Conservation (phyloP, 1,140 invertebrate species). For the Aphelinus atriplicis region DNA sequence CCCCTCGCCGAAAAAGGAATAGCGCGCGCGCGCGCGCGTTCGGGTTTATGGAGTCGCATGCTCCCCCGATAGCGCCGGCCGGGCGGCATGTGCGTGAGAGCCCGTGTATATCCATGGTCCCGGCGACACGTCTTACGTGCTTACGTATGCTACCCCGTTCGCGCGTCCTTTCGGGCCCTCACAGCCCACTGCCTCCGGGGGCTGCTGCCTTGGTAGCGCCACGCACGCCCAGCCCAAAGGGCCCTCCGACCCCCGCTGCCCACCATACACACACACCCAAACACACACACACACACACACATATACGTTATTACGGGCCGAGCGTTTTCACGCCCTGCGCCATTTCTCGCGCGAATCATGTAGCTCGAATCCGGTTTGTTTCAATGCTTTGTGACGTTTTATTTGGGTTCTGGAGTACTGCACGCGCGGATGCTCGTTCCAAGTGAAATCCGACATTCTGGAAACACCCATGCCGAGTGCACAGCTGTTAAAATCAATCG, state of each 20-base stretch:
- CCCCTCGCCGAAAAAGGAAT: constrained; percentile 51
- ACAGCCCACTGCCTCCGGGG: constrained; percentile 54
- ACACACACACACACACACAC: not conserved
- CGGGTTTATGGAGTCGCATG: constrained; percentile 41
- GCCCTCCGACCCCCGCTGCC: constrained; percentile 50
- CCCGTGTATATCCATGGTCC: constrained; percentile 41
- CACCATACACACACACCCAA: not conserved
- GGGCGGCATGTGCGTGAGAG: constrained; percentile 57
- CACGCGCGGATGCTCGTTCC: no score
- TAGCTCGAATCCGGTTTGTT: no score
- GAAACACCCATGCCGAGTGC: no score
- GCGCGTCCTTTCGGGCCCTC: constrained; percentile 49
- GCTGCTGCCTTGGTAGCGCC: constrained; percentile 60
- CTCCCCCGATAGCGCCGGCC: constrained; percentile 59
- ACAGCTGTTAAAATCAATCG: no score
- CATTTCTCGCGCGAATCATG: no score
- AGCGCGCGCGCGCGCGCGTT: not conserved
- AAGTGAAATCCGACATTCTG: no score
- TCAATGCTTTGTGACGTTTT: no score
- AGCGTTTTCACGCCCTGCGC: no score
- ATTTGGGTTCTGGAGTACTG: no score
- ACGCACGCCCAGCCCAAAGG: constrained; percentile 56
- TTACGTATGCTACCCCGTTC: constrained; percentile 23
- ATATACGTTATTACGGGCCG: no score
- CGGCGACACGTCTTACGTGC: not conserved